phyloP scores from a whole-genome alignment of 2,888 invertebrate species.

The Xanthorhoe spadicearia region DNA sequence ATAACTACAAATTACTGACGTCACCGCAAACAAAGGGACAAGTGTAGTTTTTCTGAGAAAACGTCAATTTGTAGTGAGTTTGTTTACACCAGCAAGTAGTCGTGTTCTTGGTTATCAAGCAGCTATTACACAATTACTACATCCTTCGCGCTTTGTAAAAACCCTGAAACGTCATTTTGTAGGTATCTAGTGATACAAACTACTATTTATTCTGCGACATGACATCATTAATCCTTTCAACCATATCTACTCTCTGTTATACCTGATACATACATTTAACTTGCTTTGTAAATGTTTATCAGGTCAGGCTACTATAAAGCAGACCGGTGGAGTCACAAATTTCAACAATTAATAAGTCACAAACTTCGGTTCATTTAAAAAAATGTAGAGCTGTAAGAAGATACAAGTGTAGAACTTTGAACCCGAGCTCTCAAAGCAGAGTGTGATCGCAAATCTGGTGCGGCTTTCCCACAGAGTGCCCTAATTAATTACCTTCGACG shows the following conservation, averaged over 20 bases:
- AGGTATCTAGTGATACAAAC: neutral
- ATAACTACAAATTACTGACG: slow-evolving; percentile 1
- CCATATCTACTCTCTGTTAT: neutral
- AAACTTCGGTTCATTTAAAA: neutral
- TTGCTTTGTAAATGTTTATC: too few relatives aligned
- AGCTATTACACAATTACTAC: neutral
- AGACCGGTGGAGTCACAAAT: too few relatives aligned
- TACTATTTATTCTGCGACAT: neutral
- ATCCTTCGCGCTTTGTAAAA: neutral
- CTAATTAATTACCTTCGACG: slow-evolving; percentile 79
- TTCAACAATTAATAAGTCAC: neutral
- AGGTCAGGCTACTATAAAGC: too few relatives aligned
- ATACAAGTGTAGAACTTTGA: neutral
- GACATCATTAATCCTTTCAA: neutral
- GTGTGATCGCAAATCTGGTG: slow-evolving; percentile 56
- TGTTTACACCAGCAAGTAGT: slow-evolving; percentile 8
- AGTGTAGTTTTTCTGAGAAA: slow-evolving; percentile 7
- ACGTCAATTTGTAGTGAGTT: slow-evolving; percentile 13
- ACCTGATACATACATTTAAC: too few relatives aligned
- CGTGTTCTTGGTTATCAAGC: neutral
- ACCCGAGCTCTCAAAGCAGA: neutral
- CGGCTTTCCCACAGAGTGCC: slow-evolving; percentile 62
- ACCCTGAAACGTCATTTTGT: slow-evolving; percentile 2
- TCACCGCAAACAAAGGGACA: slow-evolving; percentile 7
- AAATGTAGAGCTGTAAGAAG: neutral